Base-by-base conservation (phyloP, 2,888 invertebrate genomes). In the Sesamia inferens region DNA sequence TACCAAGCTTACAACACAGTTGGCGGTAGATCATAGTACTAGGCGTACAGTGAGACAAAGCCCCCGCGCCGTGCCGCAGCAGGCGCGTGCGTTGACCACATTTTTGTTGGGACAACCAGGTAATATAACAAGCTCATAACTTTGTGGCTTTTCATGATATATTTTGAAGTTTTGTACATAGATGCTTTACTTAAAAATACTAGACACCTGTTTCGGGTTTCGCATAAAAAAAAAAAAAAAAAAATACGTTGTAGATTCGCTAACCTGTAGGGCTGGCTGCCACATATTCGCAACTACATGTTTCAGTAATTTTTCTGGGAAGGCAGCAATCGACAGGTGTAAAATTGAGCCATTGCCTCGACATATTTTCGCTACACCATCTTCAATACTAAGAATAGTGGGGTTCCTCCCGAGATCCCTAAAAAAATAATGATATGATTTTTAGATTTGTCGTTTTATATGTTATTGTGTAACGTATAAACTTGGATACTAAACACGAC, bases 381-480 rank as follows among this genome's bases (percentile, higher is more conserved):
- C 98, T 86, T 98, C 97, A 88, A 99, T 98, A 87, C 97, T 97
- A 72, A 98, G 96, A 16, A 99, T 97, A 75, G 97, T 97, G 0
- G 99, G 98, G 88, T 98, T 98, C 87, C 98, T 98, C 5, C 99
- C 99, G 86, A 99, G 97, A 92, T 99, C 99, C 81, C 98, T 98
- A 73, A 73, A 59, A 71, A 16, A 0, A 0, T 0, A 51, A 14
- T 6, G 39, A 22, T 3, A 11, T 0, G 55, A 11, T 19, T 22
- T 22, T 44, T n/a, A 2, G 5, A 39, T 6, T n/a, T 31, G 4
- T 65, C 11, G 14, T 44, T 44, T n/a, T 19, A 19, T 16, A 24
- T 0, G 4, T 3, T 8, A 58, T 55, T 6, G 7, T 24, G 14
- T 24, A 14, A 14, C 14, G 24, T 14, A 57, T 22, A 65, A n/a